Percentiles rank a stretch among this genome's conserved stretches.
These are phyloP conservation scores for Sebastes dallii DNA, from an alignment of 2,797 vertebrate species.

Conservation along the genomic window DNA sequence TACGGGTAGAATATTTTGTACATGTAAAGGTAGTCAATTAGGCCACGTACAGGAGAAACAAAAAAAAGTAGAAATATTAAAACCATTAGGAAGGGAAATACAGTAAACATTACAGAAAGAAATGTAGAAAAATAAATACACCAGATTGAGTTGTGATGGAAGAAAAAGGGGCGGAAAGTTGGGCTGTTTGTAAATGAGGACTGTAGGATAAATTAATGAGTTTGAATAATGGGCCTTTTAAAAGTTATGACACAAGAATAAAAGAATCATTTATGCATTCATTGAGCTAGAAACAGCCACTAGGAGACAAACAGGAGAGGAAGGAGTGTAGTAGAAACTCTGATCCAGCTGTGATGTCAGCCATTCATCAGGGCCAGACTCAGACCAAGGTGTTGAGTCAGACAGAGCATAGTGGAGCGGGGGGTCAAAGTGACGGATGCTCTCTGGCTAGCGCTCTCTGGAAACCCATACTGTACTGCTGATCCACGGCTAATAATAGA, in stretches of 20 bases:
- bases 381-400: constrained; percentile 57
- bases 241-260: background rate
- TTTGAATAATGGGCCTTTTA: constrained; percentile 9
- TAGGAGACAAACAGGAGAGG: constrained; percentile 9
- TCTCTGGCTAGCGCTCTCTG: constrained; percentile 48
- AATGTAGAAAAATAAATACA: background rate
- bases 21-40: background rate
- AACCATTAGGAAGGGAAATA: background rate
- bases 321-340: background rate
- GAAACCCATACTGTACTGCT: constrained; percentile 59
- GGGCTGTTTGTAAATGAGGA: background rate
- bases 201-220: constrained; percentile 1
- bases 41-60: background rate
- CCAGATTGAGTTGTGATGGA: background rate
- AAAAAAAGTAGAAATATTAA: background rate
- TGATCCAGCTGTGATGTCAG: constrained; percentile 29
- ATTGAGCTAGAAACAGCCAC: background rate
- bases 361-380: constrained; percentile 41
- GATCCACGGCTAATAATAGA: constrained; percentile 65
- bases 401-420: constrained; percentile 28
- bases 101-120: background rate
- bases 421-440: constrained; percentile 61
- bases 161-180: background rate
- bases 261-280: background rate
- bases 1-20: too few species aligned